Evolutionary conservation across 2,888 invertebrate genomes (phyloP), one percentile per base, ranked within the genome.

Genomic region (Agrilus biguttatus): DNA sequence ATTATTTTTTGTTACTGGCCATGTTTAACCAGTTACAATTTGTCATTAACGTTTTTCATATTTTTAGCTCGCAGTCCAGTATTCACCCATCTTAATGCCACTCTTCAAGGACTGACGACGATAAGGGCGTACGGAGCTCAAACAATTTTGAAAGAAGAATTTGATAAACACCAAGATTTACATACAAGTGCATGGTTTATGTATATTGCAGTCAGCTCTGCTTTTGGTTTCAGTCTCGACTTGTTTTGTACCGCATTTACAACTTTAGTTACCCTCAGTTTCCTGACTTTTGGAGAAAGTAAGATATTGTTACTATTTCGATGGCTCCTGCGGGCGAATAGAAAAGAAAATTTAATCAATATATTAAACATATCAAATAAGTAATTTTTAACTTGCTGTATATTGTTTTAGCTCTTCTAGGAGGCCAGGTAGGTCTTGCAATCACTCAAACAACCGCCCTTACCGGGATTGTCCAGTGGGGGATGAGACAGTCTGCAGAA

Each of bases 401-500:
- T 17, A 40, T 17, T 46, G 41, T 23, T 43, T 46, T 54, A 45
- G 62, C 54, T n/a, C 39, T 58, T 14, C 37, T 41, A 8, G 75
- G 75, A 40, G 78, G 77, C 17, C 71, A 75, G 54, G 77, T 79
- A 14, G 80, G 79, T 14, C 58, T 80, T 36, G 79, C 78, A 1
- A 78, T 80, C 46, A 77, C 80, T 1, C 79, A 79, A 62, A 72
- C 75, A 43, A 72, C 74, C 52, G 71, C 68, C 8, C 57, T 79
- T 49, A 75, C 77, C 2, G 70, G 73, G 17, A 70, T 81, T 68
- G 66, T 77, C 2, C 76, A 77, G 56, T 90, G 87, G 80, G 87
- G 85, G 1, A 83, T 90, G 60, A 69, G 88, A 33, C 89, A 89
- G 68, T 75, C 84, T 46, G 86, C 89, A 0, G 89, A 90, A 66